Percentiles rank a stretch among this genome's conserved stretches.
Evolutionary conservation across 2,888 invertebrate species (phyloP).

Genomic region (Drosophila sordidapex): DNA sequence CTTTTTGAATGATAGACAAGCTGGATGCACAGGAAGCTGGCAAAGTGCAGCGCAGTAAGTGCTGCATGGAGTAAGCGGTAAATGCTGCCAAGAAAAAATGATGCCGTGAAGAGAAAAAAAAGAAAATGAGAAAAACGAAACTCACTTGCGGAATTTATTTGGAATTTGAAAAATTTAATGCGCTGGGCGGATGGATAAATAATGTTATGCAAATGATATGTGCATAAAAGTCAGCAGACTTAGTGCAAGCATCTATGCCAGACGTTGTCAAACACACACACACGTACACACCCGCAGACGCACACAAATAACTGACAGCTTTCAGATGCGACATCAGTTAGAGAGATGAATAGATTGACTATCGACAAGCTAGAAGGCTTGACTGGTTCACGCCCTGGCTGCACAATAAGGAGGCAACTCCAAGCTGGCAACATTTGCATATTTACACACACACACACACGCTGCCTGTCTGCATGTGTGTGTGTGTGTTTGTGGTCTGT

Average conservation of each 20-base stretch:
- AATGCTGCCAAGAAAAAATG: conserved; percentile 40
- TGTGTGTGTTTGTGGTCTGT: conserved; percentile 17
- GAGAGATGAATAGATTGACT: conserved; percentile 78
- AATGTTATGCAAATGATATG: conserved; percentile 84
- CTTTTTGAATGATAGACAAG: conserved; percentile 12
- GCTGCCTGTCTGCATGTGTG: neutral
- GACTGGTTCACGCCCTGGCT: conserved; percentile 64
- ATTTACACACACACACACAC: conserved; percentile 20
- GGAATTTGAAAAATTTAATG: conserved; percentile 71
- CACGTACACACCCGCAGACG: conserved; percentile 22
- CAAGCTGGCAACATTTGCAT: conserved; percentile 50
- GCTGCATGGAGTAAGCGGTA: conserved; percentile 26
- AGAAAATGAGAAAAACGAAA: conserved; percentile 58
- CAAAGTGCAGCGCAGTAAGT: conserved; percentile 61
- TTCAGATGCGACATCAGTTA: conserved; percentile 77
- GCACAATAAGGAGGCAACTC: conserved; percentile 9
- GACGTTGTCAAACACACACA: conserved; percentile 16
- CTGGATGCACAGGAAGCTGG: conserved; percentile 44
- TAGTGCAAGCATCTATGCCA: conserved; percentile 11
- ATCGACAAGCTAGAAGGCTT: conserved; percentile 73
- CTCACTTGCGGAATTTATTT: conserved; percentile 74
- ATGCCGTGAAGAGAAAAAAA: conserved; percentile 48
- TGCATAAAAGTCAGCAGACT: conserved; percentile 79
- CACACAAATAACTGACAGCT: conserved; percentile 66
- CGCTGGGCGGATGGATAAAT: conserved; percentile 67